phyloP scores from a whole-genome alignment of 2,888 invertebrate genomes.

The Clistopyga incitator region DNA sequence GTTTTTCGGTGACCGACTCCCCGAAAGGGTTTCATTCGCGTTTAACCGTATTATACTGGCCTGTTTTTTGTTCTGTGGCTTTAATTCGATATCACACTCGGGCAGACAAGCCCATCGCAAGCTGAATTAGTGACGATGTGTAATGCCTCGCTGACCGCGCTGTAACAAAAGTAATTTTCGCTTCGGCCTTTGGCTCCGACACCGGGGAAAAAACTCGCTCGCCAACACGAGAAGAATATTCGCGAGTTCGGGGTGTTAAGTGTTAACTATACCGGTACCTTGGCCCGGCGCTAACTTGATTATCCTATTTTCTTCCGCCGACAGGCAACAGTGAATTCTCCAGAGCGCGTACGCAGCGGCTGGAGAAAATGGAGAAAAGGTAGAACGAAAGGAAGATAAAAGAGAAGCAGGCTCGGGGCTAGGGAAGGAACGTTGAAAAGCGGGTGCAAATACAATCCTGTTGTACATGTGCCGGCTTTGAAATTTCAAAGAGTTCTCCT shows the following conservation, averaged over 20 bases:
- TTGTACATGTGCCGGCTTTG: conserved; percentile 31
- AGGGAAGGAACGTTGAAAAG: conserved; percentile 36
- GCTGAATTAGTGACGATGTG: conserved; percentile 59
- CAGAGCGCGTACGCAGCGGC: conserved; percentile 43
- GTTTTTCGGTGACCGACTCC: neutral
- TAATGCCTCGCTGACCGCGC: conserved; percentile 58
- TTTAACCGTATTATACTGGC: neutral
- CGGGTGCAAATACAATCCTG: conserved; percentile 58
- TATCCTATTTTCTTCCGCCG: conserved; percentile 63
- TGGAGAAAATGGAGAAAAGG: conserved; percentile 45
- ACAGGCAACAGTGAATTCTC: conserved; percentile 61
- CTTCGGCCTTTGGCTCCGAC: conserved; percentile 12
- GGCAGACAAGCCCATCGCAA: conserved; percentile 38
- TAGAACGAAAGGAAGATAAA: conserved; percentile 51
- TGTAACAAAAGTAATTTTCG: conserved; percentile 57
- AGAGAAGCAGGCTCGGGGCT: conserved; percentile 24
- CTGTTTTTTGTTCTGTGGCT: neutral
- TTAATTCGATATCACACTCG: conserved; percentile 33
- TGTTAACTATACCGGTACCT: conserved; percentile 62
- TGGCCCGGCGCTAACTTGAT: conserved; percentile 61
- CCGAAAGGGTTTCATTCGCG: neutral
- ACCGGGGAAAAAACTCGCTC: neutral
- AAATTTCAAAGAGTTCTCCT: conserved; percentile 64
- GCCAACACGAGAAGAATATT: conserved; percentile 48
- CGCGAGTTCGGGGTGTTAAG: conserved; percentile 44